Base-by-base conservation (phyloP, 92 coral and sea anemone genomes). In the Desmophyllum pertusum region DNA sequence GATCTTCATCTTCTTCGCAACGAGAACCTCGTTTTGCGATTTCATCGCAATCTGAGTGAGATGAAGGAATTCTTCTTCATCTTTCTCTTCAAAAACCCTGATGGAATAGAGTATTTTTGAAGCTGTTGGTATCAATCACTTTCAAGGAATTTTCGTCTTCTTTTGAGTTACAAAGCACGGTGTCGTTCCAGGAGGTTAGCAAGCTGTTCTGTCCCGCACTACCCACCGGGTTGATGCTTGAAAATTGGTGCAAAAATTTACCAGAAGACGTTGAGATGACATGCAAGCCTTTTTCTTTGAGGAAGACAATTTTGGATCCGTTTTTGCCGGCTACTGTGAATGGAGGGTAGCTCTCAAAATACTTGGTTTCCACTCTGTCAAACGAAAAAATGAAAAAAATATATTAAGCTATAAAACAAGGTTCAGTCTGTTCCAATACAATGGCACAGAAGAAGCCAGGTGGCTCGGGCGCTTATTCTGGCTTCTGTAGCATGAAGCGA, bases 1-100 rank as follows among this genome's bases (percentile, higher is more conserved):
- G 43, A 94, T 84, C 46, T 86, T 86, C 93, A 92, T 89, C 66
- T 91, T 94, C 90, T 94, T 94, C 13, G 95, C 98, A 18, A 94
- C 93, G 31, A 94, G 80, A 39, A 94, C 93, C 76, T 94, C 95
- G 36, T 66, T 62, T 43, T 77, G 86, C 21, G 88, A 81, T 55
- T 81, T 87, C 98, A 94, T 91, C 18, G 77, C 67, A 65, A 94
- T 81, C 79, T 91, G 91, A 0, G 98, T 94, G 10, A 94, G 74
- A 73, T 91, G 90, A 43, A 94, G 98, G 64, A 89, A 89, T 14
- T 83, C 80, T n/a, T 94, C 98, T 48, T 94, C 98, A 64, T 94
- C 98, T 52, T 81, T 87, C 21, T 84, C 81, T 27, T 87, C 90
- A n/a, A 94, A 94, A 27, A 94, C 89, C 42, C 41, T 83, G 79